Evolutionary conservation across 2,113 vertebrate genomes (phyloP).

Genomic region (Nannospalax galili): DNA sequence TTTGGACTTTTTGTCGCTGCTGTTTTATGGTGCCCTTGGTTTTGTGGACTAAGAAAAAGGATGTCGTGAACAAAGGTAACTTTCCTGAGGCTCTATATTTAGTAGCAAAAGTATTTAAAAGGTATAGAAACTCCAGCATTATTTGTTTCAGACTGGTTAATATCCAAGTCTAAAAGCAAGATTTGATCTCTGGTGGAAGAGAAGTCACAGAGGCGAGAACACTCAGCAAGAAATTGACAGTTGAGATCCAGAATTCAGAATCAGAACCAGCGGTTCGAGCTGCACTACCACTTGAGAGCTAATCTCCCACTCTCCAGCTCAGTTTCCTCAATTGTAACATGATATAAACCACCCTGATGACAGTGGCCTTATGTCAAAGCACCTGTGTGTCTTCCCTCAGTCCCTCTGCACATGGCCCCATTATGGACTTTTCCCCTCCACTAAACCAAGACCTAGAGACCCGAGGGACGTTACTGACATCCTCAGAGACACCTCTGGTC

Average conservation of each 20-base stretch:
- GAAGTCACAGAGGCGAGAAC: background rate
- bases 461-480: background rate
- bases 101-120: background rate
- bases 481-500: background rate
- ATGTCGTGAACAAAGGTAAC: background rate
- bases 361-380: background rate
- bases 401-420: background rate
- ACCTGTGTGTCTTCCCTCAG: background rate
- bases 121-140: background rate
- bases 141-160: background rate
- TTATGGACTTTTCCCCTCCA: background rate
- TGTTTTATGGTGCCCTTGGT: too few relatives aligned
- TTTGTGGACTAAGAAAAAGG: background rate
- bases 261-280: background rate
- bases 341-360: background rate
- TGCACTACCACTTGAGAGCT: background rate
- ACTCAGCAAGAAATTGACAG: background rate
- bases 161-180: background rate
- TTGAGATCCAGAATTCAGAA: background rate
- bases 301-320: background rate
- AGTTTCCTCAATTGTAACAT: background rate
- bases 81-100: background rate
- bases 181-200: background rate
- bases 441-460: background rate
- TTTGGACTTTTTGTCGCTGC: background rate